These are phyloP conservation scores for Chaenocephalus aceratus DNA, from an alignment of 2,113 vertebrate genomes.

Conservation along the genomic window DNA sequence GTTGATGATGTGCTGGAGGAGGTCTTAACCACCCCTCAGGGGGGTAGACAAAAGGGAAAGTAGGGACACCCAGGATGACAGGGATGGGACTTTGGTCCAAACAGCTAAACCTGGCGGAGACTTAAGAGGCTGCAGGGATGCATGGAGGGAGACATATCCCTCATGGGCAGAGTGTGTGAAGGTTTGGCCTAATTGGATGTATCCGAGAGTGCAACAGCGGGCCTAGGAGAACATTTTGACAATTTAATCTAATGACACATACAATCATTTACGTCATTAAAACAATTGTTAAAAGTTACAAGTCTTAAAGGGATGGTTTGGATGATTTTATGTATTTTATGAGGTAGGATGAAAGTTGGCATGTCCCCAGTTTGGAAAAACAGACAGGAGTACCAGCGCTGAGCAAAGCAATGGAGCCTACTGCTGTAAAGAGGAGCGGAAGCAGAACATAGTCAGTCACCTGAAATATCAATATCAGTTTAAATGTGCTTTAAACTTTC, in stretches of 20 bases:
- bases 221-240: background rate
- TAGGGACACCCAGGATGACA: conserved; percentile 67
- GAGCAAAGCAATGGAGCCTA: no score
- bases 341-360: no score
- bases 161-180: conserved; percentile 4
- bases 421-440: no score
- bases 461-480: no score
- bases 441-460: no score
- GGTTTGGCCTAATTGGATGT: conserved; percentile 16
- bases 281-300: background rate
- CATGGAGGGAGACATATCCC: conserved; percentile 13
- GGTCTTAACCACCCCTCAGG: conserved; percentile 53
- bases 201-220: conserved; percentile 39
- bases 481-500: no score
- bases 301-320: no score
- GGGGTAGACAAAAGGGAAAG: conserved; percentile 59
- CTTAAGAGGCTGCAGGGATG: conserved; percentile 56
- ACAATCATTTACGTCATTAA: background rate
- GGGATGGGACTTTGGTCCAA: conserved; percentile 67
- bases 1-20: conserved; percentile 66
- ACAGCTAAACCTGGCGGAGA: conserved; percentile 77
- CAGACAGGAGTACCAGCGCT: no score
- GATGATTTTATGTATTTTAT: no score
- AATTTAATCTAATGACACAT: background rate
- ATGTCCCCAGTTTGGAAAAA: no score